A percentile compares a stretch with the other conserved stretches of the same genome.
These are phyloP conservation scores for Baccha elongata DNA, from an alignment of 2,888 invertebrate species.

Conservation along the genomic window DNA sequence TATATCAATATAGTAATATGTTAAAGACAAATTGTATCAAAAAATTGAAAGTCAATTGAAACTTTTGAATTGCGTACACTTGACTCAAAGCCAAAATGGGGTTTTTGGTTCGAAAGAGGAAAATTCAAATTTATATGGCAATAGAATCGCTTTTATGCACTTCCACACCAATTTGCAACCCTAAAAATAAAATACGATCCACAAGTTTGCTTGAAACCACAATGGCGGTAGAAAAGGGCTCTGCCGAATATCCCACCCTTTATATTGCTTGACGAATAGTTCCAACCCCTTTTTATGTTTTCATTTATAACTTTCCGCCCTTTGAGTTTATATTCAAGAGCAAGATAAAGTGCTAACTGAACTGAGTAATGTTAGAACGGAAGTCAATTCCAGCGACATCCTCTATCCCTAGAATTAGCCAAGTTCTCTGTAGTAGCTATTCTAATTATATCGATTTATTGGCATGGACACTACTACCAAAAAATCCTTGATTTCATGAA, in stretches of 20 bases:
- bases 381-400: conserved; percentile 25
- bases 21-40: conserved; percentile 42
- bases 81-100: conserved; percentile 61
- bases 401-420: not conserved
- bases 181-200: conserved; percentile 23
- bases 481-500: conserved; percentile 60
- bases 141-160: conserved; percentile 36
- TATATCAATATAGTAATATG: conserved; percentile 19
- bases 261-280: conserved; percentile 46
- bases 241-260: conserved; percentile 51
- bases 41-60: conserved; percentile 66
- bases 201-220: conserved; percentile 48
- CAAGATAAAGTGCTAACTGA: conserved; percentile 28
- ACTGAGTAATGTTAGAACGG: conserved; percentile 40
- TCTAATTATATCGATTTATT: conserved; percentile 63
- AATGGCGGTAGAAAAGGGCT: conserved; percentile 56
- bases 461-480: conserved; percentile 10
- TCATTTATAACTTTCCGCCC: conserved; percentile 51
- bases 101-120: conserved; percentile 25
- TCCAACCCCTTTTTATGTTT: conserved; percentile 60
- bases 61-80: conserved; percentile 47
- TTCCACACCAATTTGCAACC: conserved; percentile 26
- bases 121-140: conserved; percentile 58
- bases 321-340: conserved; percentile 52
- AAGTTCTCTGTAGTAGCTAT: conserved; percentile 11